Conservation (phyloP, 2,888 invertebrate genomes). For the Gortyna flavago region DNA sequence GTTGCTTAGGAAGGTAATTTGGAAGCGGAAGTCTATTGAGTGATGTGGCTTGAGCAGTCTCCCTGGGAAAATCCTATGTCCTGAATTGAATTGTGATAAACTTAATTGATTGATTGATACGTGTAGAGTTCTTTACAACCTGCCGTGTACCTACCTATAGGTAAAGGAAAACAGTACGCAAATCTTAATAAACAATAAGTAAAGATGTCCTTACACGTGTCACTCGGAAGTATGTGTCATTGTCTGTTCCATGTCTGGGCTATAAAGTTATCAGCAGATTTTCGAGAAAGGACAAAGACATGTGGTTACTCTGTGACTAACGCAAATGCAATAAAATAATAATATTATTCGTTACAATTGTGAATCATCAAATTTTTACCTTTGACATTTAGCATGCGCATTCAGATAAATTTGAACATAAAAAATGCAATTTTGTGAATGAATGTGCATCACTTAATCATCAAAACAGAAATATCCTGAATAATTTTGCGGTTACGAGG, state of each 20-base stretch:
- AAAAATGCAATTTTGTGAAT: slow-evolving; percentile 7
- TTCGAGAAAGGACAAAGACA: slow-evolving; percentile 83
- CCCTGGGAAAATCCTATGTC: not conserved
- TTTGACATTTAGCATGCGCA: slow-evolving; percentile 23
- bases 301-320: slow-evolving; percentile 81
- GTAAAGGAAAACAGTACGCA: slow-evolving; percentile 48
- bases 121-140: slow-evolving; percentile 5
- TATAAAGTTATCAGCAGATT: slow-evolving; percentile 78
- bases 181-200: slow-evolving; percentile 61
- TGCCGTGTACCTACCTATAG: slow-evolving; percentile 12
- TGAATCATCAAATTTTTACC: slow-evolving; percentile 74
- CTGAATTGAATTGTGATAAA: slow-evolving; percentile 2
- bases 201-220: slow-evolving; percentile 66
- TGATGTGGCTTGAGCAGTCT: not conserved
- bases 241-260: slow-evolving; percentile 79
- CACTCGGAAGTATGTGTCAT: slow-evolving; percentile 75
- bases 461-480: not conserved
- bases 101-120: slow-evolving; percentile 26
- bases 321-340: slow-evolving; percentile 72
- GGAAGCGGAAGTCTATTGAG: not conserved
- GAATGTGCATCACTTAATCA: not conserved
- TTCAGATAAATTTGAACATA: not conserved
- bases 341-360: slow-evolving; percentile 66
- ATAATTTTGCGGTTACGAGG: not conserved
- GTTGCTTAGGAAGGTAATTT: not conserved